Evolutionary conservation across 2,797 vertebrate genomes (phyloP).

Genomic region (Thunnus albacares): DNA sequence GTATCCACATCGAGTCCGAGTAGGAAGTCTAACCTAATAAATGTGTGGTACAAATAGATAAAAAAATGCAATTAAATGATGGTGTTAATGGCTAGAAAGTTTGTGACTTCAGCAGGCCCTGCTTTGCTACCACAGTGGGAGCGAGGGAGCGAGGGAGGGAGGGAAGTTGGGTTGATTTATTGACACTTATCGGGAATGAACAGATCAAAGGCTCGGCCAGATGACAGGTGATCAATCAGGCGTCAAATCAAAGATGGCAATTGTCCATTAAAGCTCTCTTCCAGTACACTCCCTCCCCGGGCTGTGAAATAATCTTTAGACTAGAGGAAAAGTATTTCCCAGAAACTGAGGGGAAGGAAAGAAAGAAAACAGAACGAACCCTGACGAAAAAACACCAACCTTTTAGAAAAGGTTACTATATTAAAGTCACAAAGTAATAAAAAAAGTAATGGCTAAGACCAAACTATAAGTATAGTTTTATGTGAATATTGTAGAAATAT

Average conservation of each 20-base stretch:
- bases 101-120: constrained; percentile 89
- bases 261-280: constrained; percentile 92
- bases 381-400: constrained; percentile 16
- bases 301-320: constrained; percentile 75
- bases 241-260: constrained; percentile 97
- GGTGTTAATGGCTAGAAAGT: constrained; percentile 75
- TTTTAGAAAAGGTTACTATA: not conserved
- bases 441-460: not conserved
- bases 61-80: constrained; percentile 72
- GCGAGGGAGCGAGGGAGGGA: constrained; percentile 73
- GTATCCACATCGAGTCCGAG: constrained; percentile 1
- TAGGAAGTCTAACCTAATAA: constrained; percentile 41
- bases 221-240: constrained; percentile 96
- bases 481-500: not conserved
- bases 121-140: constrained; percentile 77
- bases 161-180: constrained; percentile 91
- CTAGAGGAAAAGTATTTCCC: constrained; percentile 55
- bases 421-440: not conserved
- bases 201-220: constrained; percentile 87
- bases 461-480: not conserved
- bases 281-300: constrained; percentile 81
- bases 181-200: constrained; percentile 96
- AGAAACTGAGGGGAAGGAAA: constrained; percentile 55
- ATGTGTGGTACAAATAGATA: constrained; percentile 33
- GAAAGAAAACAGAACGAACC: constrained; percentile 39